Evolutionary conservation across 2,797 vertebrate genomes (phyloP).

Genomic region (Typhlichthys subterraneus): DNA sequence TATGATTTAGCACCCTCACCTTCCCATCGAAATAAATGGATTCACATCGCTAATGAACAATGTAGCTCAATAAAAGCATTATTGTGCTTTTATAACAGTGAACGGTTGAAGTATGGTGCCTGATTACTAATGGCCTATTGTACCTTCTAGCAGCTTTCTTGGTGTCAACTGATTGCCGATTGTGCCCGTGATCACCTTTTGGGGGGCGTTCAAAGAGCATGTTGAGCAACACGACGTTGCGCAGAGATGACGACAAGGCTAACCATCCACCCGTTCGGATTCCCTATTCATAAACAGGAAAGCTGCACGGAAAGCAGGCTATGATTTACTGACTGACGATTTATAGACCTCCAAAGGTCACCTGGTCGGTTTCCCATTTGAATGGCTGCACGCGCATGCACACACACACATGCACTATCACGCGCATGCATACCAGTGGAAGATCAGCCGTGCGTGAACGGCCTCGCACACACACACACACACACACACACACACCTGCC

Average conservation of each 20-base stretch:
- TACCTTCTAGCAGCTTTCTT: background rate
- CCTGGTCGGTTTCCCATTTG: conserved; percentile 59
- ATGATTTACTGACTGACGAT: conserved; percentile 58
- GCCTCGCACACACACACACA: conserved; percentile 6
- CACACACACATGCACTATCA: conserved; percentile 18
- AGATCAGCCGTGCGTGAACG: background rate
- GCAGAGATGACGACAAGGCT: conserved; percentile 30
- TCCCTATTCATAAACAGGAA: conserved; percentile 21
- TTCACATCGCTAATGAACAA: background rate
- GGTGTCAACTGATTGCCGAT: conserved; percentile 16
- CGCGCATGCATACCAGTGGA: background rate
- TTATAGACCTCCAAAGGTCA: conserved; percentile 56
- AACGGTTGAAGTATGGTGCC: background rate
- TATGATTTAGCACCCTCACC: background rate
- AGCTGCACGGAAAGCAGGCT: conserved; percentile 35
- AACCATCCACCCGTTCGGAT: conserved; percentile 29
- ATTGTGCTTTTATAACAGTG: background rate
- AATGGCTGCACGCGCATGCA: conserved; percentile 40
- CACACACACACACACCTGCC: background rate
- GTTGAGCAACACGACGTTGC: conserved; percentile 47
- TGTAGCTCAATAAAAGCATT: background rate
- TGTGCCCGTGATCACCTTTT: conserved; percentile 30
- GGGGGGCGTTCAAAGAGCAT: conserved; percentile 35
- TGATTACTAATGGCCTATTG: conserved; percentile 25
- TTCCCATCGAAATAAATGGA: no score